These are phyloP conservation scores for Clavelina lepadiformis DNA, from an alignment of 23 tunicate species.

Conservation along the genomic window DNA sequence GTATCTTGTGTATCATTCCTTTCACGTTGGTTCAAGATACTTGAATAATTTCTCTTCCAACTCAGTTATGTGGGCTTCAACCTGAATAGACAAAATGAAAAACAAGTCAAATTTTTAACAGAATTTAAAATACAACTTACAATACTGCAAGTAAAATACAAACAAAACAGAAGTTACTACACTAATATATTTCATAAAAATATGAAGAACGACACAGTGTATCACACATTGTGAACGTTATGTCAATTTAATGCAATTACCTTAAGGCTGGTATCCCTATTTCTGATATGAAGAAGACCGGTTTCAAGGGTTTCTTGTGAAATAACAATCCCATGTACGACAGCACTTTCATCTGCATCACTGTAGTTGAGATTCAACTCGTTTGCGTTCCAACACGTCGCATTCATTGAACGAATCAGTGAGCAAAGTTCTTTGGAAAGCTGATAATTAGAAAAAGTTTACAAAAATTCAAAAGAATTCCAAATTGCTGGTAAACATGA, in stretches of 20 bases:
- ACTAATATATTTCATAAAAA: too few relatives aligned
- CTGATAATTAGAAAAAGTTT: too few relatives aligned
- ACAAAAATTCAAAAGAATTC: background rate
- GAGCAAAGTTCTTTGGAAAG: conserved; percentile 14
- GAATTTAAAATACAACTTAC: background rate
- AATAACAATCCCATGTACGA: conserved; percentile 17
- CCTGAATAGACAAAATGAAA: conserved; percentile 10
- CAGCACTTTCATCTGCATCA: conserved; percentile 38
- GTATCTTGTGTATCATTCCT: too few relatives aligned
- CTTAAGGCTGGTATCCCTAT: conserved; percentile 31
- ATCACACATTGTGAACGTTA: too few relatives aligned
- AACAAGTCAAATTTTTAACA: background rate
- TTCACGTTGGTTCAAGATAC: conserved; percentile 33
- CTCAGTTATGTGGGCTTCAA: conserved; percentile 32
- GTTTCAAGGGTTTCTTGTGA: conserved; percentile 21
- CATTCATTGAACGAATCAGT: conserved; percentile 12
- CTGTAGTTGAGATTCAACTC: conserved; percentile 8
- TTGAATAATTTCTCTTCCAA: conserved; percentile 15
- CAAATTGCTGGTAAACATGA: too few relatives aligned
- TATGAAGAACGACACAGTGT: background rate
- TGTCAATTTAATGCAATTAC: conserved; percentile 15
- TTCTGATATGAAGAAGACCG: conserved; percentile 31
- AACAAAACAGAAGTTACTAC: too few relatives aligned
- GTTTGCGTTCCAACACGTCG: conserved; percentile 46
- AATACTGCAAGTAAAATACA: too few relatives aligned